Evolutionary conservation across 2,888 invertebrate genomes (phyloP), one percentile per base, ranked within the genome.

Genomic region (Nowickia ferox): DNA sequence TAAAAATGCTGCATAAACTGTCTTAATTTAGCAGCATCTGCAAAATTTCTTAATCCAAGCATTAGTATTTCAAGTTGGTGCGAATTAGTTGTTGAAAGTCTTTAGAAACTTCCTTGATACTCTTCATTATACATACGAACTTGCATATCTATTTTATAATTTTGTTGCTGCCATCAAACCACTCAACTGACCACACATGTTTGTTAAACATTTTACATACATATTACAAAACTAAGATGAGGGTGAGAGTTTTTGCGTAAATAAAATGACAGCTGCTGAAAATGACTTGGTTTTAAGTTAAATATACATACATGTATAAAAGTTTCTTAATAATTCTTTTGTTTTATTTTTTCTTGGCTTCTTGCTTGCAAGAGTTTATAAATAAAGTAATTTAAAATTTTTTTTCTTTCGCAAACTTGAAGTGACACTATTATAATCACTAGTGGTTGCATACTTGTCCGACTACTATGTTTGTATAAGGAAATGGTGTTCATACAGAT

Each of bases 201-300:
- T 68, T 74, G 68, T 19, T 30, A 68, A 57, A 81, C 46, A 74
- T 38, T 74, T 63, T 48, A 15, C 22, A 46, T 11, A 63, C 5
- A 80, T n/a, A n/a, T n/a, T n/a, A n/a, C 48, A 30, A 22, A 4
- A 11, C 8, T 8, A 9, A 11, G 6, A 57, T 48, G 11, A 81
- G 61, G 46, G 55, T 46, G 55, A 66, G 15, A 0, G 19, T 55
- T 53, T 53, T 15, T 48, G 63, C 77, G 77, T 85, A 85, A 82
- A 85, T 68, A 82, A 57, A 42, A 77, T 82, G 85, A 82, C 85
- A 85, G 61, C 85, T 85, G 85, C 57, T 74, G 85, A 85, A 74
- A 85, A 81, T 81, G 81, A 82, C 85, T 80, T 82, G 22, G 77
- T 42, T 68, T 59, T 57, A 53, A 72, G 66, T 78, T 63, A 76